phyloP scores from a whole-genome alignment of 2,113 vertebrate species.

The Chamaea fasciata region DNA sequence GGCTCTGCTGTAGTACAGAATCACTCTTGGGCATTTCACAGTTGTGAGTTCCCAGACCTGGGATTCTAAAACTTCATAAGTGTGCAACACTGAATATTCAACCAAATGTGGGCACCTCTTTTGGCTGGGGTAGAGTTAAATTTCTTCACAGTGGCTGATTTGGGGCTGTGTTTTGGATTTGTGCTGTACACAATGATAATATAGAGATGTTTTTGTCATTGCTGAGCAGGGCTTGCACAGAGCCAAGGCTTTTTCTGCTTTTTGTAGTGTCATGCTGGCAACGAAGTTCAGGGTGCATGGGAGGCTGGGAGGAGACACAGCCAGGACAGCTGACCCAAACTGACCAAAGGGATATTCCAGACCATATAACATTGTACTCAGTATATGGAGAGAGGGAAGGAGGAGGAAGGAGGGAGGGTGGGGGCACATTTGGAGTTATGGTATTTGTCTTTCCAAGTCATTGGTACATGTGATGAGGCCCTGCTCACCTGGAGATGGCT shows the following conservation, averaged over 20 bases:
- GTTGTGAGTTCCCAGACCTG: background rate
- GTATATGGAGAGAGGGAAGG: background rate
- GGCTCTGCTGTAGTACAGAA: background rate
- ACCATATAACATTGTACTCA: background rate
- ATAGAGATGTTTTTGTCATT: background rate
- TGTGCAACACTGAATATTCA: background rate
- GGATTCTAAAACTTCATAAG: background rate
- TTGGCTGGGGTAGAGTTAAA: background rate
- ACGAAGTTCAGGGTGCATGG: accelerated
- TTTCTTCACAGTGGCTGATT: background rate
- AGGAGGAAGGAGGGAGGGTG: accelerated
- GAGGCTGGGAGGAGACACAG: background rate
- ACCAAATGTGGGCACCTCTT: background rate
- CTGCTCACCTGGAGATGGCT: background rate
- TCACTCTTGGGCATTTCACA: background rate
- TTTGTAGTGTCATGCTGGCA: background rate
- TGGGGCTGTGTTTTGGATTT: background rate
- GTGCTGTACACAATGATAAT: background rate
- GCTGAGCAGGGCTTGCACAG: background rate
- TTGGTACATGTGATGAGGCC: accelerated
- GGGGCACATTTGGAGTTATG: background rate
- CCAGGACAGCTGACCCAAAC: background rate
- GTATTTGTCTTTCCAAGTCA: background rate
- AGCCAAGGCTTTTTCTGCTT: background rate
- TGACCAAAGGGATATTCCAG: background rate